Evolutionary conservation across 2,888 invertebrate species (phyloP).

Genomic region (Cheilosia vulpina): DNA sequence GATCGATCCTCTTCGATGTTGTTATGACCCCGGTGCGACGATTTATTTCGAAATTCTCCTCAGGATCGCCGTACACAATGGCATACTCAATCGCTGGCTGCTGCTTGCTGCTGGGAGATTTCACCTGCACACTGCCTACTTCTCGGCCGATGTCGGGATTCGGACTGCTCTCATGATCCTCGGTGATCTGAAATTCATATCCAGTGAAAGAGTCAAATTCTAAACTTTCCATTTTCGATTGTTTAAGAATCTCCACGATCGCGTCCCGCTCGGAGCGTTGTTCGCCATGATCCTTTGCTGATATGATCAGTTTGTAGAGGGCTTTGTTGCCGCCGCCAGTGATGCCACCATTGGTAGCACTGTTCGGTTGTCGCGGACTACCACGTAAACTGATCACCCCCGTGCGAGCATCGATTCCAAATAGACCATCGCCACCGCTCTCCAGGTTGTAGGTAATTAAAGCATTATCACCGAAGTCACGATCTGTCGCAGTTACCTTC

Average conservation of each 20-base stretch:
- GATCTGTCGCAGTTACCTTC: constrained; percentile 92
- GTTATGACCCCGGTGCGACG: constrained; percentile 90
- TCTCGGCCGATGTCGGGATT: constrained; percentile 87
- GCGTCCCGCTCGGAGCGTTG: constrained; percentile 90
- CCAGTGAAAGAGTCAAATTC: constrained; percentile 90
- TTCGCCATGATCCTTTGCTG: constrained; percentile 92
- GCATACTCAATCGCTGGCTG: constrained; percentile 86
- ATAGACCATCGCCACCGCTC: constrained; percentile 91
- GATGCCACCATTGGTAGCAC: constrained; percentile 21
- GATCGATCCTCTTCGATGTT: constrained; percentile 91
- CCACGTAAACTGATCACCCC: constrained; percentile 90
- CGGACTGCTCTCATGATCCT: constrained; percentile 89
- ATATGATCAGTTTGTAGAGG: constrained; percentile 89
- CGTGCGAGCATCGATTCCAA: constrained; percentile 90
- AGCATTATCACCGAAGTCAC: constrained; percentile 95
- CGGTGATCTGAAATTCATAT: constrained; percentile 92
- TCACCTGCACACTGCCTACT: constrained; percentile 90
- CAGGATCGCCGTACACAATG: constrained; percentile 92
- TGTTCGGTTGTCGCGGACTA: constrained; percentile 85
- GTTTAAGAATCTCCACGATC: constrained; percentile 91
- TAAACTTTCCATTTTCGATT: constrained; percentile 88
- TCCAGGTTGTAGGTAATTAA: constrained; percentile 91
- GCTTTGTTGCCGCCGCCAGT: constrained; percentile 84
- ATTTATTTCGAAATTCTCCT: constrained; percentile 91
- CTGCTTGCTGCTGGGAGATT: constrained; percentile 79